Conservation (phyloP, 2,797 vertebrate genomes). For the Gymnoscopelus microlampas region DNA sequence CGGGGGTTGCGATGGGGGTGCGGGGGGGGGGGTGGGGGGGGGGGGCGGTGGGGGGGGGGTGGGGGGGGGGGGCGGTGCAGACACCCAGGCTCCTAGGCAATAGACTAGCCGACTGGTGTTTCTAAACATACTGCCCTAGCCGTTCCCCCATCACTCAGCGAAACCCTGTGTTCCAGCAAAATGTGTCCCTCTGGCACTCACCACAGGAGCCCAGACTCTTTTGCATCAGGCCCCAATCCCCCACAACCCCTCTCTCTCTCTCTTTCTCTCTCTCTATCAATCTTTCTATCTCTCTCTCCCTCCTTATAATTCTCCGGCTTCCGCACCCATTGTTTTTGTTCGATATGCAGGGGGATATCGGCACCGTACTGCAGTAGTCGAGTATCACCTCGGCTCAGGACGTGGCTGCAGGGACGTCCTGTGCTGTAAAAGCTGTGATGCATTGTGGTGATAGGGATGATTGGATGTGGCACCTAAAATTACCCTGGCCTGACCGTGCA, state of each 20-base stretch:
- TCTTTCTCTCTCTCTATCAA: not conserved
- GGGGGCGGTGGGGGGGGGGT: conserved; percentile 35
- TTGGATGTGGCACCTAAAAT: conserved; percentile 76
- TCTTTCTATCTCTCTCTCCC: not conserved
- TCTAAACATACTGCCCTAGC: conserved; percentile 78
- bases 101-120: conserved; percentile 79
- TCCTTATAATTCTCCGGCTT: conserved; percentile 25
- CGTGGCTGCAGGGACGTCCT: conserved; percentile 39
- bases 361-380: too few species aligned
- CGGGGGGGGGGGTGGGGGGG: conserved; percentile 25
- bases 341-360: not conserved
- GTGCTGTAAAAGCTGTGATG: conserved; percentile 56
- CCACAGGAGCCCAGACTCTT: conserved; percentile 69
- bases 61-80: conserved; percentile 64
- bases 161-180: conserved; percentile 73
- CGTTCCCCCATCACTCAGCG: conserved; percentile 80
- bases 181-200: conserved; percentile 77
- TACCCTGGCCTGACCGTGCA: conserved; percentile 62
- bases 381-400: too few species aligned
- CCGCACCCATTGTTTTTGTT: conserved; percentile 55
- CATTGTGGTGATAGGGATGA: conserved; percentile 69
- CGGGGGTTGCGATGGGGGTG: conserved; percentile 7
- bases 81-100: conserved; percentile 83
- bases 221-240: not conserved
- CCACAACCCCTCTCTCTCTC: not conserved